Percentiles rank a stretch among this genome's conserved stretches.
These are phyloP conservation scores for Pantelozetes paolii DNA, from an alignment of 2,888 invertebrate genomes.

Conservation along the genomic window DNA sequence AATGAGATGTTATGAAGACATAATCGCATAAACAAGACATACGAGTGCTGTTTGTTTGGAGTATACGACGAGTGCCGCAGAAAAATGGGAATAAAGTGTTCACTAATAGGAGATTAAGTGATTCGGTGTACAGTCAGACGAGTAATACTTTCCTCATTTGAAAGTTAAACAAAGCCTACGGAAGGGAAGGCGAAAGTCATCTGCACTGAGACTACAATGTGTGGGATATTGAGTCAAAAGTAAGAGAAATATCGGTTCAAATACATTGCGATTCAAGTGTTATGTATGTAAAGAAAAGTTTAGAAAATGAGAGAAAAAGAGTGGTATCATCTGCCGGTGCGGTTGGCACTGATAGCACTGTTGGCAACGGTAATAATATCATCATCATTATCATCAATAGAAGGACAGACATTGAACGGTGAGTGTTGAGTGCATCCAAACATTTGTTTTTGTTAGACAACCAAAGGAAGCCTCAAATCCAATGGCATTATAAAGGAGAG, in stretches of 20 bases:
- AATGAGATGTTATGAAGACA: conserved; percentile 13
- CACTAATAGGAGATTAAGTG: conserved; percentile 36
- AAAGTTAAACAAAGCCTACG: conserved; percentile 29
- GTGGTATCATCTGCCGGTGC: conserved; percentile 26
- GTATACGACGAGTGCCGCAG: conserved; percentile 9
- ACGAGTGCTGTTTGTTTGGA: no score
- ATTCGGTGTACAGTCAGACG: conserved; percentile 21
- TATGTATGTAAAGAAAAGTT: conserved; percentile 6
- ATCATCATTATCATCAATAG: conserved; percentile 25
- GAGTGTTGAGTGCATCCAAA: background rate
- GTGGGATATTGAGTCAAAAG: background rate
- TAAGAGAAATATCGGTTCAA: background rate
- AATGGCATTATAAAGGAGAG: conserved; percentile 14
- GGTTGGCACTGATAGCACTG: background rate
- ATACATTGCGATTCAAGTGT: background rate
- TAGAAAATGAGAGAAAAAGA: conserved; percentile 27
- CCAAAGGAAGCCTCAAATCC: conserved; percentile 14
- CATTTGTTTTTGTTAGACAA: conserved; percentile 21
- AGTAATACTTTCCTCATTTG: conserved; percentile 35
- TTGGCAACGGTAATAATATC: conserved; percentile 5
- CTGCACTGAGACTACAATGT: background rate
- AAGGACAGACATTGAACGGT: background rate
- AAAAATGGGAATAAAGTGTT: conserved; percentile 37
- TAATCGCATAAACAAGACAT: conserved; percentile 18
- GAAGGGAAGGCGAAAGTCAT: background rate